Conservation (phyloP, 2,113 vertebrate genomes). For the Steatornis caripensis region DNA sequence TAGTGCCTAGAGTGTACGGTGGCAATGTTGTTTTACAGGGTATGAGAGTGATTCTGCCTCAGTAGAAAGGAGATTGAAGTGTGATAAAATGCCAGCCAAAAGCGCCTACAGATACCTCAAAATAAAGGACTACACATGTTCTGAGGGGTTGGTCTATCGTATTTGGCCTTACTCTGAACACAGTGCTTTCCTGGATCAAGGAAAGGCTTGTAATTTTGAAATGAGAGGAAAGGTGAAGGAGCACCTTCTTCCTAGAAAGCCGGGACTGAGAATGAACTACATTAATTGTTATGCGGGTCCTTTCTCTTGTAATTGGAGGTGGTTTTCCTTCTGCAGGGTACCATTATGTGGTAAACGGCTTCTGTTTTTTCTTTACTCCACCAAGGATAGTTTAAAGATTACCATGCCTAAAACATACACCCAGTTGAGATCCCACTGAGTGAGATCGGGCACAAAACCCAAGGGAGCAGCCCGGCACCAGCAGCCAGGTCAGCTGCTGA, state of each 20-base stretch:
- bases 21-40: background rate
- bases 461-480: background rate
- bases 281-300: background rate
- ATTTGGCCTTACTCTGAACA: background rate
- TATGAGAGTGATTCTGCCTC: background rate
- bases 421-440: background rate
- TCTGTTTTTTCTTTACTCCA: background rate
- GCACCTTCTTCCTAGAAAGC: background rate
- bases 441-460: background rate
- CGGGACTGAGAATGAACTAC: background rate
- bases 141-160: background rate
- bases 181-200: background rate
- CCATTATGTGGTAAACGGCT: background rate
- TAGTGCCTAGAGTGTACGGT: background rate
- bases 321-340: background rate
- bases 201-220: background rate
- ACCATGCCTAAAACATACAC: background rate
- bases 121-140: slow-evolving; percentile 7
- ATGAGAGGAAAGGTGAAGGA: background rate
- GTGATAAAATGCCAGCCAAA: background rate
- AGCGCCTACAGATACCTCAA: background rate
- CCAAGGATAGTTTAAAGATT: background rate
- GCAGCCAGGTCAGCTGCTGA: background rate
- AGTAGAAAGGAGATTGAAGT: background rate
- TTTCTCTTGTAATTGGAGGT: background rate